phyloP scores from a whole-genome alignment of 2,888 invertebrate genomes.

The Linnaemya tessellans region DNA sequence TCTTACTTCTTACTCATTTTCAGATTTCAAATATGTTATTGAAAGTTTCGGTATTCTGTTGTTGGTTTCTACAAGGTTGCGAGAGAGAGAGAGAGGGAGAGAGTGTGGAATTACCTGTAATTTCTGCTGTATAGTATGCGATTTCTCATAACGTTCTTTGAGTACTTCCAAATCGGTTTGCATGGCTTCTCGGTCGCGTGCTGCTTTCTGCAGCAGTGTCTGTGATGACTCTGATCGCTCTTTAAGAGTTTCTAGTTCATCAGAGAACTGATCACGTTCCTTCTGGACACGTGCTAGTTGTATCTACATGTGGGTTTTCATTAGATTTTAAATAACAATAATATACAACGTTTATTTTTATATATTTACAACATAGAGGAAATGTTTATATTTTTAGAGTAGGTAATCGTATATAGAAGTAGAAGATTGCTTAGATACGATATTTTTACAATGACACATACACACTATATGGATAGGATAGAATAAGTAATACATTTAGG shows the following conservation, averaged over 20 bases:
- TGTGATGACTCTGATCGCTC: conserved; percentile 92
- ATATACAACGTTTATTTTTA: conserved; percentile 72
- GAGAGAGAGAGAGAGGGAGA: not conserved
- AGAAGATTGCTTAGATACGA: not conserved
- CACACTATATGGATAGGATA: not conserved
- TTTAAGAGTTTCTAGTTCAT: conserved; percentile 91
- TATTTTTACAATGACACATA: conserved; percentile 9
- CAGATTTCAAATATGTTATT: conserved; percentile 46
- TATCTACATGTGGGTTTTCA: conserved; percentile 84
- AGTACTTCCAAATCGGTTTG: conserved; percentile 93
- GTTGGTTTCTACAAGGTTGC: conserved; percentile 34
- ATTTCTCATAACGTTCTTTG: conserved; percentile 94
- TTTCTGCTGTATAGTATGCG: conserved; percentile 92
- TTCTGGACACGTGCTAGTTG: conserved; percentile 93
- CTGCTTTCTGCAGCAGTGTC: conserved; percentile 91
- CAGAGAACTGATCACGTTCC: conserved; percentile 92
- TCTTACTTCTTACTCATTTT: conserved; percentile 49
- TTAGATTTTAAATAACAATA: conserved; percentile 70
- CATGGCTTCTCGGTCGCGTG: conserved; percentile 92
- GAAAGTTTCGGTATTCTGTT: conserved; percentile 17
- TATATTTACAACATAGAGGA: conserved; percentile 60
- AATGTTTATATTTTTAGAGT: conserved; percentile 2
- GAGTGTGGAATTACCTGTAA: conserved; percentile 86
- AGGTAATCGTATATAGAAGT: conserved; percentile 1
- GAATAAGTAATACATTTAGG: not conserved